Conservation (phyloP, 2,113 vertebrate species). For the Marmota flaviventris region DNA sequence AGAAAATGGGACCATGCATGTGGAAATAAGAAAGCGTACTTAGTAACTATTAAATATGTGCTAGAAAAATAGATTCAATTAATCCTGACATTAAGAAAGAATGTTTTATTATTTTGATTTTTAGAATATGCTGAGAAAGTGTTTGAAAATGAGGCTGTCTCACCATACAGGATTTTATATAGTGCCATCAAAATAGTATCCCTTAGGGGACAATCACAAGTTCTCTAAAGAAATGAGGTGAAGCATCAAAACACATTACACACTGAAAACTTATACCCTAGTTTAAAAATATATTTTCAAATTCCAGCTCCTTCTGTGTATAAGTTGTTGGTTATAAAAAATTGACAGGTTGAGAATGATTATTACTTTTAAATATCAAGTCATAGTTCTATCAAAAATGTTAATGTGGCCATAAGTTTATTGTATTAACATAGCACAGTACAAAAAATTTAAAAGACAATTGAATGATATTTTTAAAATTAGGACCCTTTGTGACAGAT, state of each 20-base stretch:
- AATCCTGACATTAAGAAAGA: constrained; percentile 42
- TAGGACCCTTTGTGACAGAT: neutral
- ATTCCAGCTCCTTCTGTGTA: neutral
- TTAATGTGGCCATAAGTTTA: neutral
- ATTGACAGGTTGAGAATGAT: neutral
- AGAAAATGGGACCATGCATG: neutral
- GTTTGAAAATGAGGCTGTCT: neutral
- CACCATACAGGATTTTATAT: neutral
- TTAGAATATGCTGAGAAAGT: neutral
- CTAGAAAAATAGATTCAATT: neutral
- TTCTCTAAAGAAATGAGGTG: neutral
- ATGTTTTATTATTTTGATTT: neutral
- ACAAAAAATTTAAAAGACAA: neutral
- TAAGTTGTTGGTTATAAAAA: neutral
- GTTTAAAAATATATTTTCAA: neutral
- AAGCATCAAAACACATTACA: neutral
- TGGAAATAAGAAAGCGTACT: neutral
- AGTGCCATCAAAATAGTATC: neutral
- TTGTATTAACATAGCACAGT: neutral
- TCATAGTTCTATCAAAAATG: neutral
- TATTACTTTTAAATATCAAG: neutral
- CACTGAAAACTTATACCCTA: neutral
- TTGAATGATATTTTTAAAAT: neutral
- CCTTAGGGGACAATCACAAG: neutral
- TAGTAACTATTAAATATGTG: neutral